phyloP scores from a whole-genome alignment of 1,140 invertebrate species.

The Parasteatoda tepidariorum region DNA sequence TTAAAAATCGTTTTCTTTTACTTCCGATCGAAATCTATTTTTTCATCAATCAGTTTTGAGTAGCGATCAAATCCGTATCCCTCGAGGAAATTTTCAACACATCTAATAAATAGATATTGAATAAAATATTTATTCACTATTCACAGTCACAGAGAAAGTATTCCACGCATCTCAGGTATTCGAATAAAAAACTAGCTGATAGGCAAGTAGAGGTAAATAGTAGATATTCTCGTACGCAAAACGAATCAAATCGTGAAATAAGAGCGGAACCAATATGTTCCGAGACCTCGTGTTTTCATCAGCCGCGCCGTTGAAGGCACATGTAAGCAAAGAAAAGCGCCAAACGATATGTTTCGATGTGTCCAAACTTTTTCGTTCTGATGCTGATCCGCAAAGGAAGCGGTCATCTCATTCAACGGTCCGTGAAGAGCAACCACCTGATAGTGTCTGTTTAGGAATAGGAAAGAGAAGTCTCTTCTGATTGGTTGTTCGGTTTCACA shows the following conservation, averaged over 20 bases:
- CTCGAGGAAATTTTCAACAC: too few species aligned
- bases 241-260: neutral
- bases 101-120: too few species aligned
- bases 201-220: neutral
- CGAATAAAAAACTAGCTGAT: slow-evolving; percentile 4
- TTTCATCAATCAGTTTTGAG: too few species aligned
- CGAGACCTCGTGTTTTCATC: too few species aligned
- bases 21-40: too few species aligned
- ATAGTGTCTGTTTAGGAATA: neutral
- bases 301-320: neutral
- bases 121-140: too few species aligned
- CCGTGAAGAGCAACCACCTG: slow-evolving; percentile 58
- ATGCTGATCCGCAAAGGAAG: neutral
- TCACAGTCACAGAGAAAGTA: neutral
- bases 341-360: neutral
- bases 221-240: neutral
- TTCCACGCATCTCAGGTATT: slow-evolving; percentile 7
- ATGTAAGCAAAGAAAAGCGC: neutral
- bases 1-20: too few species aligned
- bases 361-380: neutral
- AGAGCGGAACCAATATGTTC: neutral
- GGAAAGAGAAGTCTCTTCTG: neutral
- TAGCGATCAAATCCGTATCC: too few species aligned
- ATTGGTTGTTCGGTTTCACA: slow-evolving; percentile 21
- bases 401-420: slow-evolving; percentile 53